These are phyloP conservation scores for Eupithecia dodoneata DNA, from an alignment of 2,888 invertebrate genomes.

Conservation along the genomic window DNA sequence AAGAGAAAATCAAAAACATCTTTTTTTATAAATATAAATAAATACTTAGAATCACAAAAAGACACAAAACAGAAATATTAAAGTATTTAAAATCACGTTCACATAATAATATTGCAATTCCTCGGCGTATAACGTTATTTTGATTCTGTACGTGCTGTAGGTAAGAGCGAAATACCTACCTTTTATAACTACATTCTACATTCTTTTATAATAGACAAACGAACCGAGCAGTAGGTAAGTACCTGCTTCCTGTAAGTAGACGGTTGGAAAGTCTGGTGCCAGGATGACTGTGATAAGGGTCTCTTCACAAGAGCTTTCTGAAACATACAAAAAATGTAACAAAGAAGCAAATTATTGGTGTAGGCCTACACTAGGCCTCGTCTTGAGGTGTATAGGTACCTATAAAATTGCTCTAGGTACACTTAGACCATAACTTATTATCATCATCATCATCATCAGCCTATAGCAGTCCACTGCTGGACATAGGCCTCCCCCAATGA, in stretches of 20 bases:
- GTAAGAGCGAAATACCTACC: background rate
- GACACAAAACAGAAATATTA: too few species aligned
- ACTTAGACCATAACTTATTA: too few species aligned
- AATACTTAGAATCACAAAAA: too few species aligned
- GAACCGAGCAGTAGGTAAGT: conserved; percentile 14
- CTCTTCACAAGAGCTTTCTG: background rate
- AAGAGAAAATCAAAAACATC: too few species aligned
- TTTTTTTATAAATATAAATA: too few species aligned
- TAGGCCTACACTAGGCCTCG: background rate
- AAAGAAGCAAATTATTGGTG: background rate
- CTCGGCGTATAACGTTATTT: background rate
- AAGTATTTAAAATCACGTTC: too few species aligned
- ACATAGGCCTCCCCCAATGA: too few species aligned
- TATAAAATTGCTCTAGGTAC: background rate
- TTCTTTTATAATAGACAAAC: conserved; percentile 19
- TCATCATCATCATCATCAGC: too few species aligned
- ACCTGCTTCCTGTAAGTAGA: conserved; percentile 16
- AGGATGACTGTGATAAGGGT: background rate
- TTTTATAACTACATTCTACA: background rate
- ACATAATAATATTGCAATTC: too few species aligned
- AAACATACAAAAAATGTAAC: background rate
- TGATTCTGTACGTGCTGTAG: background rate
- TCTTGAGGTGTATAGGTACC: background rate
- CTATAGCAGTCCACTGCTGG: too few species aligned
- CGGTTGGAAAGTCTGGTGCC: conserved; percentile 3